Conservation (phyloP, 92 coral and sea anemone species). For the Heteractis magnifica region DNA sequence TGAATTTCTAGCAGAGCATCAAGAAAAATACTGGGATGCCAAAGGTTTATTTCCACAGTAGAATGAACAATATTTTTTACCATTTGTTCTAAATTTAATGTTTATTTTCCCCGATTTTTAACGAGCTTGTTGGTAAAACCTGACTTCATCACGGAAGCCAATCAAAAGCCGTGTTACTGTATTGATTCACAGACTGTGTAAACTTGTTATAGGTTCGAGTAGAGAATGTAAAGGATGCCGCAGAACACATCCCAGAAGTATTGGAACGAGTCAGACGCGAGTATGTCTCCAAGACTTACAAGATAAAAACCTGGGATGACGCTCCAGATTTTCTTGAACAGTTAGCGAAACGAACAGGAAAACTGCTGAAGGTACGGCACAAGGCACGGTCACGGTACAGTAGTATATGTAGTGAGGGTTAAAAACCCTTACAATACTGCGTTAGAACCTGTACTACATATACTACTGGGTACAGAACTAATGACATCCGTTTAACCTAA, state of each 20-base stretch:
- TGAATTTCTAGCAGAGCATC: not conserved
- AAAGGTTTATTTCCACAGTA: too few species aligned
- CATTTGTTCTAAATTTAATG: too few species aligned
- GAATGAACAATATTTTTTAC: too few species aligned
- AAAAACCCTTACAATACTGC: too few species aligned
- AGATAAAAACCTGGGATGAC: constrained; percentile 72
- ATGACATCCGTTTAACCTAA: too few species aligned
- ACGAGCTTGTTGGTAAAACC: too few species aligned
- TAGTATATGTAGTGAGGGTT: not conserved
- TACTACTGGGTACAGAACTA: too few species aligned
- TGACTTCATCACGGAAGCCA: too few species aligned
- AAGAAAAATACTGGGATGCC: not conserved
- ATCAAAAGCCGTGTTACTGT: too few species aligned
- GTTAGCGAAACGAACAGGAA: constrained; percentile 82
- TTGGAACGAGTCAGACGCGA: constrained; percentile 83
- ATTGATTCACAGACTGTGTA: too few species aligned
- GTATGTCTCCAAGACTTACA: constrained; percentile 85
- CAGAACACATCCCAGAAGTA: constrained; percentile 84
- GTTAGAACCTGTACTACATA: too few species aligned
- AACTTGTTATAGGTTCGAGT: constrained; percentile 76
- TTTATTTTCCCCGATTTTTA: too few species aligned
- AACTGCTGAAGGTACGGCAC: constrained; percentile 73
- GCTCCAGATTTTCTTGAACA: constrained; percentile 83
- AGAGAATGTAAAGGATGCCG: constrained; percentile 92
- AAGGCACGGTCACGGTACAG: not conserved